Evolutionary conservation across 2,797 vertebrate species (phyloP), one percentile per base, ranked within the genome.

Genomic region (Morelia viridis): DNA sequence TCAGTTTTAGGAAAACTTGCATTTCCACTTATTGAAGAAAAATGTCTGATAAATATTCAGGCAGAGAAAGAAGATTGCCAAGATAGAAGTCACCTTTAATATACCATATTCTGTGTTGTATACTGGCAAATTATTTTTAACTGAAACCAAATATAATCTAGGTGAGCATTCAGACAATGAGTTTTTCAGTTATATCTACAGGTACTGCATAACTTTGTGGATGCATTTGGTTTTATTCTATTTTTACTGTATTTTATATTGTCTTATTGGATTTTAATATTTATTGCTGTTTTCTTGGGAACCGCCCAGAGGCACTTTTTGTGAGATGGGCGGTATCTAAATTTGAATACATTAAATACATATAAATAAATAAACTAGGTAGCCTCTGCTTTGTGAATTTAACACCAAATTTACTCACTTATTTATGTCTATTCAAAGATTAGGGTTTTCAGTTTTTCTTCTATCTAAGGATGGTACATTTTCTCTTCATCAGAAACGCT

Each of bases 401-500:
- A 94, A 93, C 71, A 53, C 24, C 61, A 95, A 84, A 41, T 90
- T 90, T 88, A 61, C 68, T 95, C 89, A 95, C 94, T 96, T 94
- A 93, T 95, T 94, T 92, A 93, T 46, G 83, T 91, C 9, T 65
- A 60, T 92, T 94, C 86, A 93, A 85, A 95, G 94, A 90, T 90
- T 94, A 89, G 92, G 87, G 13, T 68, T 87, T 19, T 85, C 94
- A 56, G 84, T 62, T 24, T 83, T 26, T 80, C 35, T 83, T 87
- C 41, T 68, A 15, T 56, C 7, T 62, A 41, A 60, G 71, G 28
- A 41, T 41, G 41, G 41, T 41, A 41, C 83, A 46, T 50, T 87
- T 80, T 64, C 76, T n/a, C 28, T 83, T 83, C 71, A 61, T 68
- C n/a, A 57, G 26, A 92, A 71, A 35, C 35, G 65, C 11, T 71